These are phyloP conservation scores for Argyresthia albistria DNA, from an alignment of 2,888 invertebrate species.

Conservation along the genomic window DNA sequence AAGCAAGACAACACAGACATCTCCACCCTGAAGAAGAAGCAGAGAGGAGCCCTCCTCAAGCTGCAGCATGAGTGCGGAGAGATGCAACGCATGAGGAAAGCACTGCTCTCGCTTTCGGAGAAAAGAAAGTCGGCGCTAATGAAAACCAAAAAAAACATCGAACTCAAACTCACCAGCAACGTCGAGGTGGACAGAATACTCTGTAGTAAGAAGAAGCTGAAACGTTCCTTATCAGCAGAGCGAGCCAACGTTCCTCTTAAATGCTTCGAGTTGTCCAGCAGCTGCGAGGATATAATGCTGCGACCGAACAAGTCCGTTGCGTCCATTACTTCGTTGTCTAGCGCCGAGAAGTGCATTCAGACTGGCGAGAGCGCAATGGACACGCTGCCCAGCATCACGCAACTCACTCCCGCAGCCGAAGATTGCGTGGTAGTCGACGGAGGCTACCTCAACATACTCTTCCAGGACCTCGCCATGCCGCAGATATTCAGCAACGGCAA, in stretches of 20 bases:
- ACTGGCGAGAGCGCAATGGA: slow-evolving; percentile 33
- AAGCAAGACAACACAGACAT: slow-evolving; percentile 58
- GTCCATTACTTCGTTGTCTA: not conserved
- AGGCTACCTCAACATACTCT: slow-evolving; percentile 54
- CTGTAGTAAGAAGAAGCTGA: slow-evolving; percentile 44
- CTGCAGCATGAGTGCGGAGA: slow-evolving; percentile 79
- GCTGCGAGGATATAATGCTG: slow-evolving; percentile 45
- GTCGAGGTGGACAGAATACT: slow-evolving; percentile 49
- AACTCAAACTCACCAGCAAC: slow-evolving; percentile 45
- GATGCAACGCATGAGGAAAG: slow-evolving; percentile 72
- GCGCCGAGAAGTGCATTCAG: slow-evolving; percentile 50
- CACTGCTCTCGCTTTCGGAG: slow-evolving; percentile 50
- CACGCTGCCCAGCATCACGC: slow-evolving; percentile 14
- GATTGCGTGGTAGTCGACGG: slow-evolving; percentile 54
- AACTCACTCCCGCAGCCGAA: slow-evolving; percentile 36
- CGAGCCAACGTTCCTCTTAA: slow-evolving; percentile 45
- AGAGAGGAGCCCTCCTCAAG: slow-evolving; percentile 75
- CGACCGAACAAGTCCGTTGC: slow-evolving; percentile 14
- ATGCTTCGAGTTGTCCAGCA: slow-evolving; percentile 59
- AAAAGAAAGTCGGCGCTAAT: slow-evolving; percentile 53
- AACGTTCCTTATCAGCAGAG: slow-evolving; percentile 25
- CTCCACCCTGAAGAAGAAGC: slow-evolving; percentile 75
- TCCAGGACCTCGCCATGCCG: slow-evolving; percentile 46
- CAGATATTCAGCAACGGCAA: slow-evolving; percentile 54
- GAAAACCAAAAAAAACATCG: slow-evolving; percentile 59